Percentiles rank a stretch among this genome's conserved stretches.
These are phyloP conservation scores for Macrobrachium nipponense DNA, from an alignment of 1,140 invertebrate genomes.

Conservation along the genomic window DNA sequence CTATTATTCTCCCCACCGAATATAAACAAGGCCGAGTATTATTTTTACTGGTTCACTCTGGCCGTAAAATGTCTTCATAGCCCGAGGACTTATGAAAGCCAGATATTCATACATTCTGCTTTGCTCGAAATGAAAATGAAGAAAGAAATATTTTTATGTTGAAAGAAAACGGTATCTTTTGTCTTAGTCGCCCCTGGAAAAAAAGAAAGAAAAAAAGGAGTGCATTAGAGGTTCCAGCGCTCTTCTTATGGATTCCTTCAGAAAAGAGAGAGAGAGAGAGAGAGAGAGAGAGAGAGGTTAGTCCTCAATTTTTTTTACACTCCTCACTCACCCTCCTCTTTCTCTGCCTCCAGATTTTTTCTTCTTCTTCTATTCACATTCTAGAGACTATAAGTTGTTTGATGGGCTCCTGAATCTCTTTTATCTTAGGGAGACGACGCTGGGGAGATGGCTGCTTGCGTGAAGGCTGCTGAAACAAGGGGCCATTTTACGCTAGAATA, in stretches of 20 bases:
- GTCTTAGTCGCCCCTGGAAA: constrained; percentile 20
- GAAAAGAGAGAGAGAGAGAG: neutral
- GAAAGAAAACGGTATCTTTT: constrained; percentile 47
- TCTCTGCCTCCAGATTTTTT: neutral
- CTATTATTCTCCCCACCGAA: constrained; percentile 47
- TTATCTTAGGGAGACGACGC: constrained; percentile 23
- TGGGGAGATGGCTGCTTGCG: neutral
- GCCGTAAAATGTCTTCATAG: constrained; percentile 54
- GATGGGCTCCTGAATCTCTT: constrained; percentile 37
- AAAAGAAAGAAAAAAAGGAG: constrained; percentile 16
- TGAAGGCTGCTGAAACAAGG: neutral
- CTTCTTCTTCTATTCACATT: neutral
- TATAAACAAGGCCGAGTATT: constrained; percentile 55
- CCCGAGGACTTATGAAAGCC: constrained; percentile 48
- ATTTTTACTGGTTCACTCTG: constrained; percentile 53
- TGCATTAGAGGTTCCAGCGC: constrained; percentile 27
- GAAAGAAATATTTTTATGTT: constrained; percentile 52
- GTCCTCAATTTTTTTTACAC: neutral
- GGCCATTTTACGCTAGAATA: neutral
- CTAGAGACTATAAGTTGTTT: constrained; percentile 19
- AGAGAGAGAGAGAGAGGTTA: neutral
- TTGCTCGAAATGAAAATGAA: constrained; percentile 51
- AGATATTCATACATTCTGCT: constrained; percentile 57
- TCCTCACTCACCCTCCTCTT: neutral
- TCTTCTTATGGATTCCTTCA: neutral